Evolutionary conservation across 2,888 invertebrate species (phyloP), one percentile per base, ranked within the genome.

Genomic region (Protodeltote pygarga): DNA sequence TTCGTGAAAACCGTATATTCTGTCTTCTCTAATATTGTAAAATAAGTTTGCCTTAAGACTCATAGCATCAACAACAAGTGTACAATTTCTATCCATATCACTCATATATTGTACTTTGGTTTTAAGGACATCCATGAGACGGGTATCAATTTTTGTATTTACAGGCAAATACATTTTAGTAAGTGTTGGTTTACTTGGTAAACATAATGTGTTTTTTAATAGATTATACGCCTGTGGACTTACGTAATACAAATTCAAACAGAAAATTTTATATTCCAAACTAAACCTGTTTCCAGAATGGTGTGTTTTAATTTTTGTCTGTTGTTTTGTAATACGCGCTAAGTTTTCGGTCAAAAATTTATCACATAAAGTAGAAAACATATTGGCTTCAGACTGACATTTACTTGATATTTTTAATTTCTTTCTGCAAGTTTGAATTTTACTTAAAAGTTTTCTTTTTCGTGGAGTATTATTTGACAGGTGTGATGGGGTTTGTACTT

Each of bases 1-100:
- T 29, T 75, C 74, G 27, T 73, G 68, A 25, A 74, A 59, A 16
- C 75, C 75, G 16, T 59, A 34, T 5, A 75, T 62, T 61, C 63
- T 68, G 17, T 75, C 71, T 23, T 65, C 29, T 11, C 35, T 58
- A 13, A 65, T 51, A 25, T 70, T 52, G 32, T 69, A 75, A 34
- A 57, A 70, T 1, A 75, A 20, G 25, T 55, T 61, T 11, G 55
- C 31, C 41, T 73, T 75, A 6, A 75, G 34, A 5, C 32, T 47
- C 19, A 67, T 67, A 3, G 57, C 9, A 20, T 52, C 65, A 8
- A 70, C 49, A 6, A 57, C 33, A 1, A 71, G 32, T 2, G 61
- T 45, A 11, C 70, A 73, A 5, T 64, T 38, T 44, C 53, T 73
- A 41, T 73, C 74, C 0, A 33, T 44, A 17, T 68, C 55, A 1